Evolutionary conservation across 2,888 invertebrate species (phyloP), one percentile per base, ranked within the genome.

Genomic region (Stenurella melanura): DNA sequence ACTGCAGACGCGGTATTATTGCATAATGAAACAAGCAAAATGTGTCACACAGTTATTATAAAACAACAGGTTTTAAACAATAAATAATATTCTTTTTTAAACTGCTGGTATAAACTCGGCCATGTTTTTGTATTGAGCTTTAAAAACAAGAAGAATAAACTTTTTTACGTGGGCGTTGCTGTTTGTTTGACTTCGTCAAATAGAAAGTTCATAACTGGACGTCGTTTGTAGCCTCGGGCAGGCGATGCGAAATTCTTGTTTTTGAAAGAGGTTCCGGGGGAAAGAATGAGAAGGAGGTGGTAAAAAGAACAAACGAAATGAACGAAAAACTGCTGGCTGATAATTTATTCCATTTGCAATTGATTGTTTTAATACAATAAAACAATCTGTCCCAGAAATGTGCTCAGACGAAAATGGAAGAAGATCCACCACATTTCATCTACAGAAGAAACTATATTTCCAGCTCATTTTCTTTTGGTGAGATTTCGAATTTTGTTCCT

Each of bases 51-150:
- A 18, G 17, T 58, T 4, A 5, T 58, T 58, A 21, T 58, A 58
- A 58, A 58, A 58, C 58, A 58, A 12, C 58, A 58, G 18, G 58
- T 50, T 50, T 50, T 7, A 50, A 50, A 50, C 50, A n/a, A n/a
- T n/a, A 50, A 50, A 50, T n/a, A 50, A 50, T 50, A 50, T n/a
- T 50, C 50, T 50, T 50, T 6, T n/a, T 50, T n/a, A 50, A n/a
- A 42, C 42, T n/a, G n/a, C 1, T 50, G n/a, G 6, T n/a, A n/a
- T 50, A n/a, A 50, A 6, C 50, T 50, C 42, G 1, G 42, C 15
- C 15, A n/a, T n/a, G 50, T n/a, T 50, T 50, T 12, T 50, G 50
- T 50, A 50, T n/a, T 50, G 50, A 50, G n/a, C 50, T 50, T n/a
- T n/a, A n/a, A n/a, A n/a, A 50, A n/a, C 50, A 12, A 50, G 50